Conservation (phyloP, 2,797 vertebrate genomes). For the Anguilla pacifica region DNA sequence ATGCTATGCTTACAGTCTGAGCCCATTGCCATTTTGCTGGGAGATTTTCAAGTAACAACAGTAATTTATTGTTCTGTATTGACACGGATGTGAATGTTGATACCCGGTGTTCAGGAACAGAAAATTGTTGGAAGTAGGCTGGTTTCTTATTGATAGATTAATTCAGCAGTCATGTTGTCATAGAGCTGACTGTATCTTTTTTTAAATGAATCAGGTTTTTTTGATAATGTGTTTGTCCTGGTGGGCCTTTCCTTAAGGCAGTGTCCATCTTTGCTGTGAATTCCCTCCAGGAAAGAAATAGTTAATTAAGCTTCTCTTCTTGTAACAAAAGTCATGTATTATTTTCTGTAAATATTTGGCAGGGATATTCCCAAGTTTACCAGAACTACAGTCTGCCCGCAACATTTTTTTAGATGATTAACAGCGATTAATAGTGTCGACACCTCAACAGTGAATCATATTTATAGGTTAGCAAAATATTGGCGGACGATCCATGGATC, state of each 20-base stretch:
- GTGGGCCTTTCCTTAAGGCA: background rate
- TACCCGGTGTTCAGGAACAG: background rate
- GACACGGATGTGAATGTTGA: background rate
- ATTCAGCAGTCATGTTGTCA: background rate
- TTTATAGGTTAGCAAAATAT: no score
- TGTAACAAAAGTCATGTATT: background rate
- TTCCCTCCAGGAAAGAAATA: background rate
- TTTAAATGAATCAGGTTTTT: background rate
- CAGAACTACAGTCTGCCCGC: background rate
- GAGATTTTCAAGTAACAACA: background rate
- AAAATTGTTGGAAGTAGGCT: background rate
- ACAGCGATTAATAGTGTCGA: no score
- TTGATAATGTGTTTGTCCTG: background rate
- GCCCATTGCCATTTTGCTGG: background rate
- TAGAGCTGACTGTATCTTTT: background rate
- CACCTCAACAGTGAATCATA: no score
- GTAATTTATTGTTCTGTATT: background rate
- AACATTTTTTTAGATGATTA: background rate
- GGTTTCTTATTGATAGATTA: background rate
- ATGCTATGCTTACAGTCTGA: background rate
- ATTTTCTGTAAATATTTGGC: background rate
- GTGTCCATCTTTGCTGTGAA: background rate
- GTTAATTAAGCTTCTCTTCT: background rate
- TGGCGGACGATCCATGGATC: no score
- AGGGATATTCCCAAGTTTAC: background rate